phyloP scores from a whole-genome alignment of 1,140 invertebrate species.

The Andrena cerasifolii region DNA sequence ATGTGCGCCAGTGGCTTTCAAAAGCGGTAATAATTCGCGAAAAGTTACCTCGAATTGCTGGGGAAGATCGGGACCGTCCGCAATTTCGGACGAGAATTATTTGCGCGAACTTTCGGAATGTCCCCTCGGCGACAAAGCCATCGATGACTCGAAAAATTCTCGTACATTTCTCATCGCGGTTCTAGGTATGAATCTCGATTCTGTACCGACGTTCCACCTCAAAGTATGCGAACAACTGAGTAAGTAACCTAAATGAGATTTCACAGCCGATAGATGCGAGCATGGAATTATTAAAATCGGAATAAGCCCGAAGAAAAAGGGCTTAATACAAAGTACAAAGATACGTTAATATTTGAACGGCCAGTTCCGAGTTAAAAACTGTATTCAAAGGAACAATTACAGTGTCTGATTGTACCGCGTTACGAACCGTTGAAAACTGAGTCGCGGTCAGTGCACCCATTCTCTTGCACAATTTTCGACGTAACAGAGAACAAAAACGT shows the following conservation, averaged over 20 bases:
- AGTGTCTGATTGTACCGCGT: constrained; percentile 7
- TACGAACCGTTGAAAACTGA: constrained; percentile 5
- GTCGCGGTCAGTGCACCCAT: not conserved
- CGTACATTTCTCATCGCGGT: not conserved
- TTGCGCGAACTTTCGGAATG: not conserved
- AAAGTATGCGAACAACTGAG: too few species aligned
- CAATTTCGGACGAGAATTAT: constrained; percentile 16
- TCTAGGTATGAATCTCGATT: too few species aligned
- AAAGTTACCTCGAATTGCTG: not conserved
- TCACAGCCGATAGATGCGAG: too few species aligned
- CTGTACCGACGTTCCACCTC: too few species aligned
- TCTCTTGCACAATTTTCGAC: constrained; percentile 12
- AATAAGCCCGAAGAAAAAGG: not conserved
- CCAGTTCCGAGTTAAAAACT: not conserved
- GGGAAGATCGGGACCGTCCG: constrained; percentile 3
- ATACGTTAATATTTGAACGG: constrained; percentile 36
- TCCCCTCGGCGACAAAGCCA: not conserved
- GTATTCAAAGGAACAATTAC: constrained; percentile 1
- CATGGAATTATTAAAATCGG: not conserved
- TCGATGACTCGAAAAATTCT: not conserved
- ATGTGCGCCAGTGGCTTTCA: constrained; percentile 40
- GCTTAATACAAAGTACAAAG: too few species aligned
- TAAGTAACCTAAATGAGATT: too few species aligned
- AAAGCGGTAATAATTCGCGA: constrained; percentile 43
- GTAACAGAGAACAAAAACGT: constrained; percentile 29